Evolutionary conservation across 2,797 vertebrate genomes (phyloP).

Genomic region (Meriones psammophilus): DNA sequence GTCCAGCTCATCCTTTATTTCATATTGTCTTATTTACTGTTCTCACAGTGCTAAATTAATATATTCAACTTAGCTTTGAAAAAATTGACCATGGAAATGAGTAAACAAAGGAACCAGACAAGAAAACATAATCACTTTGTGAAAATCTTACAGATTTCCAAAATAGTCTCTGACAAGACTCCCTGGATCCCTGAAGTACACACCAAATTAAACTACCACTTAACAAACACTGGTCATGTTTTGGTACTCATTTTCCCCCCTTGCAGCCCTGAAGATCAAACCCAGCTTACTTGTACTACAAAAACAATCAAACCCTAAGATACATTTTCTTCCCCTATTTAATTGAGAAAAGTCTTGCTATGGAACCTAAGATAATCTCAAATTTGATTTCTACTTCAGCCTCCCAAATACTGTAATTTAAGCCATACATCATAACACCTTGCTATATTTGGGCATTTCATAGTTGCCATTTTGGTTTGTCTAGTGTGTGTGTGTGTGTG

Average conservation of each 20-base stretch:
- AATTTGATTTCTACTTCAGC: background rate
- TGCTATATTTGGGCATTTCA: background rate
- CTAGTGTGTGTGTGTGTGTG: background rate
- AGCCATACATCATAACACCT: background rate
- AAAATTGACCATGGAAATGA: background rate
- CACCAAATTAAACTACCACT: conserved; percentile 24
- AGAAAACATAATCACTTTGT: background rate
- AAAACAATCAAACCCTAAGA: background rate
- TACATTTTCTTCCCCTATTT: background rate
- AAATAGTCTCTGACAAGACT: background rate
- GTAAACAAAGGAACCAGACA: background rate
- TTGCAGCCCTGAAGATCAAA: background rate
- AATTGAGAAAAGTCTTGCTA: background rate
- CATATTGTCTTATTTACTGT: conserved; percentile 41
- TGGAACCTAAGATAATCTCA: background rate
- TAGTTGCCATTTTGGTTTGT: background rate
- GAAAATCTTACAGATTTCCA: background rate
- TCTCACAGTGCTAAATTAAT: conserved; percentile 42
- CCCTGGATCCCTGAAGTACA: background rate
- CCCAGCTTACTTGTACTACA: background rate
- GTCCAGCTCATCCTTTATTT: conserved; percentile 16
- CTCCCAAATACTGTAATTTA: background rate
- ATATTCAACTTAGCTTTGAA: conserved; percentile 51
- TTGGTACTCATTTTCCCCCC: background rate
- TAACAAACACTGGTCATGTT: background rate